phyloP scores from a whole-genome alignment of 2,113 vertebrate species.

The Microtus pennsylvanicus region DNA sequence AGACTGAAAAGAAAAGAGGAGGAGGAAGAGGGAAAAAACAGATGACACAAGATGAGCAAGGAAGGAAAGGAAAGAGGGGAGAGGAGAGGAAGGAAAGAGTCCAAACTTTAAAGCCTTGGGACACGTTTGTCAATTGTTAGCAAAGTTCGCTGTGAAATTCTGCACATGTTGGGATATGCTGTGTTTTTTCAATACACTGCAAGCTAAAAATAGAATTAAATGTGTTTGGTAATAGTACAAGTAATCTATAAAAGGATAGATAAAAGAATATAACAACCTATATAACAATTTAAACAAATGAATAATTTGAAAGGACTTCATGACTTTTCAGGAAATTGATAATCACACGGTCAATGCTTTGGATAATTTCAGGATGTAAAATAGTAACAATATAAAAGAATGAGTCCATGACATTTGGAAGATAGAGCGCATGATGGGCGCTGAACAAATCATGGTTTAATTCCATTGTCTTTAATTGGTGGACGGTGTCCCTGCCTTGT shows the following conservation, averaged over 20 bases:
- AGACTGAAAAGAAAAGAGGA: not conserved
- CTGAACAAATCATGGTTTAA: slow-evolving; percentile 51
- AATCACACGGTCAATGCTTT: slow-evolving; percentile 38
- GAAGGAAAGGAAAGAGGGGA: not conserved
- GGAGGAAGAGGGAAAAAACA: too few species aligned
- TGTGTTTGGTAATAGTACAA: slow-evolving; percentile 62
- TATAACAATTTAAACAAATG: slow-evolving; percentile 63
- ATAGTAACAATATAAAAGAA: slow-evolving; percentile 53
- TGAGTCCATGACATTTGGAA: slow-evolving; percentile 37
- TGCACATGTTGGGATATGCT: not conserved
- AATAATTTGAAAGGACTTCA: slow-evolving; percentile 67
- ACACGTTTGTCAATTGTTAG: not conserved
- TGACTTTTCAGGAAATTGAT: slow-evolving; percentile 66
- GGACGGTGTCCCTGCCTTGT: not conserved
- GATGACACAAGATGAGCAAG: not conserved
- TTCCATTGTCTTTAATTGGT: not conserved
- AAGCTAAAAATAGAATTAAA: slow-evolving; percentile 48
- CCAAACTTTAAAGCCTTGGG: not conserved
- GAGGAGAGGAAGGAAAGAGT: not conserved
- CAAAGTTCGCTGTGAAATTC: not conserved
- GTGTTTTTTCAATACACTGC: not conserved
- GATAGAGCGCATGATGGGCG: not conserved
- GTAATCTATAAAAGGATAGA: slow-evolving; percentile 69
- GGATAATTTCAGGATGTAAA: slow-evolving; percentile 65
- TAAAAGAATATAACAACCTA: slow-evolving; percentile 43